phyloP scores from a whole-genome alignment of 2,113 vertebrate genomes.

The Charadrius vociferus region DNA sequence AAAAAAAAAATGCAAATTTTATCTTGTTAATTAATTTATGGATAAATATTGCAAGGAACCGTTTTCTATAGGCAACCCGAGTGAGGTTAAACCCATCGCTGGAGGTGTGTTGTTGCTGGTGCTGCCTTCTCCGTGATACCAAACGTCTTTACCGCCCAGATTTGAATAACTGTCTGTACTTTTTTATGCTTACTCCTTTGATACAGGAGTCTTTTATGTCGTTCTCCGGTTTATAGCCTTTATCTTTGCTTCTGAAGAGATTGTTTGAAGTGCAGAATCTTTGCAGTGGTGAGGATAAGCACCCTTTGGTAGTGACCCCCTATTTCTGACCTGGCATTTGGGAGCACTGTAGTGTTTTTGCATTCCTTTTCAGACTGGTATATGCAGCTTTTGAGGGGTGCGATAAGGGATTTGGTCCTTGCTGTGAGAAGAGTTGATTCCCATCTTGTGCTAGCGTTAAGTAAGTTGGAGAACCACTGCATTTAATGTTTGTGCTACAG shows the following conservation, averaged over 20 bases:
- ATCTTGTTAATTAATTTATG: neutral
- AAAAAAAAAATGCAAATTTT: accelerated
- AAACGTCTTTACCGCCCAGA: neutral
- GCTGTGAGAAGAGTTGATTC: neutral
- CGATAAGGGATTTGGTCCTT: neutral
- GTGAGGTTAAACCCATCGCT: neutral
- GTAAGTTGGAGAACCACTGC: too few species aligned
- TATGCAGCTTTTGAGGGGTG: neutral
- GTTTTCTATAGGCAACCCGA: neutral
- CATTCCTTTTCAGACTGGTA: neutral
- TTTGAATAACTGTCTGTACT: neutral
- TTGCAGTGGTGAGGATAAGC: neutral
- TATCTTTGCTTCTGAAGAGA: neutral
- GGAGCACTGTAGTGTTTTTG: neutral
- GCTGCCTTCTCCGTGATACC: neutral
- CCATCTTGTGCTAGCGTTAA: neutral
- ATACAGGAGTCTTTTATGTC: accelerated
- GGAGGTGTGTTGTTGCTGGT: neutral
- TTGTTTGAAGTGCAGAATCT: neutral
- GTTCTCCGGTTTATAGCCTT: accelerated
- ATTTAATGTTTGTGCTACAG: neutral
- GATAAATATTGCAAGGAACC: neutral
- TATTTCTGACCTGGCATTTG: neutral
- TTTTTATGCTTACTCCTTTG: neutral
- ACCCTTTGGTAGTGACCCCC: neutral